phyloP scores from a whole-genome alignment of 2,888 invertebrate species.

The Limnephilus marmoratus region DNA sequence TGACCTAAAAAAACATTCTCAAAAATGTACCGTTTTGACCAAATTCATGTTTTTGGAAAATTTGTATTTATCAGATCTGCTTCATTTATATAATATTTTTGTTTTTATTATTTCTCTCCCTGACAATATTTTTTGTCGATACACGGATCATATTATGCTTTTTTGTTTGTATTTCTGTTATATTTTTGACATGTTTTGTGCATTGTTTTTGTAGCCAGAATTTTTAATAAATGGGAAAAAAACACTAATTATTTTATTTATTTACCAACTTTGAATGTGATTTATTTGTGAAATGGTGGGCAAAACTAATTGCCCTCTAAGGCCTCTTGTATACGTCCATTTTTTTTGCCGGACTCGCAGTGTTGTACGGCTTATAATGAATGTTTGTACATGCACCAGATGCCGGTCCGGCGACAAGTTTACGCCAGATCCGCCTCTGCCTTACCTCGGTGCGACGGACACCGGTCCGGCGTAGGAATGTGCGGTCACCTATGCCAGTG shows the following conservation, averaged over 20 bases:
- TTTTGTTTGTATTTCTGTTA: not conserved
- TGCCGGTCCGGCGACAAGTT: no score
- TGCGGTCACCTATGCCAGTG: no score
- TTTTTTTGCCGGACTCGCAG: no score
- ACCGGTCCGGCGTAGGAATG: no score
- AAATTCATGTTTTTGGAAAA: not conserved
- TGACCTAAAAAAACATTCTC: not conserved
- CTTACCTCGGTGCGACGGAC: no score
- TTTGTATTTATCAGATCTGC: not conserved
- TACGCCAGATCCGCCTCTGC: no score
- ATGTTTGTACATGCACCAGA: no score
- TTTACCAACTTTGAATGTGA: not conserved
- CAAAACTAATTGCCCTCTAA: not conserved
- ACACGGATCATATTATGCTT: not conserved
- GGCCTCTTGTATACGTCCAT: no score
- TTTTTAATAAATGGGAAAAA: slow-evolving; percentile 58
- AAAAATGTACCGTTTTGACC: not conserved
- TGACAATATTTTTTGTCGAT: not conserved
- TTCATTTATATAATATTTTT: not conserved
- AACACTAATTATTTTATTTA: not conserved
- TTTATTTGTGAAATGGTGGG: slow-evolving; percentile 8
- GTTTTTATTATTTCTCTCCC: not conserved
- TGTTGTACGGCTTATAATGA: no score
- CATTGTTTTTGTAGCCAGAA: slow-evolving; percentile 59
- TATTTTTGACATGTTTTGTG: slow-evolving; percentile 46